These are phyloP conservation scores for Eurypyga helias DNA, from an alignment of 2,113 vertebrate species.

Conservation along the genomic window DNA sequence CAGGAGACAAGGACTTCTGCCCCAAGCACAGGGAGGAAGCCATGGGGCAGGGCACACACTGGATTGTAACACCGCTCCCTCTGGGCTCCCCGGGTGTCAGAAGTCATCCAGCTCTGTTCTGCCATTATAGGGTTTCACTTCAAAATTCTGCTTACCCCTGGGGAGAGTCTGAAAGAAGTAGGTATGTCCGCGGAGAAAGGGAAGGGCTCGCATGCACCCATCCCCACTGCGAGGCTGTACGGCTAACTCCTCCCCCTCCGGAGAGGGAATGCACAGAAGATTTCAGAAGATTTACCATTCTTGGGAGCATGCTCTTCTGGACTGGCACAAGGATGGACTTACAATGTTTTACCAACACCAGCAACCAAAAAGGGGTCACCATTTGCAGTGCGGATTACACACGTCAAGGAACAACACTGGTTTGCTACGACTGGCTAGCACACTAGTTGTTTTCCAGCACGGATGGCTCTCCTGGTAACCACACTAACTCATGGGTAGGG, in stretches of 20 bases:
- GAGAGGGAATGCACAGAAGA: background rate
- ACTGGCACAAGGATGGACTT: background rate
- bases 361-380: background rate
- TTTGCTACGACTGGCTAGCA: background rate
- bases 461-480: background rate
- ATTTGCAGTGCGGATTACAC: background rate
- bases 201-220: background rate
- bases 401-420: background rate
- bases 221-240: background rate
- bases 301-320: background rate
- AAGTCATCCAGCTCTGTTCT: background rate
- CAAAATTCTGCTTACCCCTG: background rate
- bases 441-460: background rate
- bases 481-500: background rate
- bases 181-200: background rate
- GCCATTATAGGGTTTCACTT: background rate
- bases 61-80: background rate
- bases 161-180: background rate
- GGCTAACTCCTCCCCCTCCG: background rate
- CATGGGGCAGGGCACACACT: background rate
- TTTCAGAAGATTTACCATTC: background rate
- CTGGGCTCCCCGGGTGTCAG: background rate
- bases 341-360: background rate
- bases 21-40: background rate
- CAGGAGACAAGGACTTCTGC: background rate